These are phyloP conservation scores for Falco peregrinus DNA, from an alignment of 2,797 vertebrate genomes.

Conservation along the genomic window DNA sequence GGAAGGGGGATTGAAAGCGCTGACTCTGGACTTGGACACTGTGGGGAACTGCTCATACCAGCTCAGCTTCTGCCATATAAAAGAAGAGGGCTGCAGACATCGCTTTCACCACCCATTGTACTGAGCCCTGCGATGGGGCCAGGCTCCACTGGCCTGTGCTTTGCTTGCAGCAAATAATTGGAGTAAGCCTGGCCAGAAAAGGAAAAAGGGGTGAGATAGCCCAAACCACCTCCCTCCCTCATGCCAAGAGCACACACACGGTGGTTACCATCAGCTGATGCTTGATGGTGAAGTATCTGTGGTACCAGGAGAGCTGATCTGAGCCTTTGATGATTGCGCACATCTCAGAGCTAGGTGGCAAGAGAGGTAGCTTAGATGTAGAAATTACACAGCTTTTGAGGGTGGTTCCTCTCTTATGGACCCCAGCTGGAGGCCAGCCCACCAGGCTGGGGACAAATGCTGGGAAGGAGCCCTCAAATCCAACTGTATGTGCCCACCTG, in stretches of 20 bases:
- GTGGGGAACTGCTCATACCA: background rate
- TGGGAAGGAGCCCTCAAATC: background rate
- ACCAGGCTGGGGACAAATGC: background rate
- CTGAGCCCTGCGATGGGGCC: background rate
- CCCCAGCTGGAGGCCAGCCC: background rate
- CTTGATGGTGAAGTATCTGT: background rate
- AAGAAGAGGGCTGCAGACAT: background rate
- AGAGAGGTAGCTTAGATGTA: fast-evolving
- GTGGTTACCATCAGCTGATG: background rate
- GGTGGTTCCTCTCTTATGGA: background rate
- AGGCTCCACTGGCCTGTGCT: background rate
- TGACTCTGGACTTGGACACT: background rate
- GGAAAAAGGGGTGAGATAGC: background rate
- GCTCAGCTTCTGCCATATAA: background rate
- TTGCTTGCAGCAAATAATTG: background rate
- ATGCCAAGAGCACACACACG: fast-evolving
- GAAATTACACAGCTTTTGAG: background rate
- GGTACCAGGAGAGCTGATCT: background rate
- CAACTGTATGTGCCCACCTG: fast-evolving
- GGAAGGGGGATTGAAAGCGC: background rate
- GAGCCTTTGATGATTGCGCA: background rate
- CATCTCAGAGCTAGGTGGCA: background rate
- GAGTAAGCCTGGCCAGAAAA: background rate
- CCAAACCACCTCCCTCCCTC: background rate
- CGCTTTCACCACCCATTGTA: background rate